A percentile compares a stretch with the other conserved stretches of the same genome.
Conservation (phyloP, 37 sponge, comb jelly and placozoan species). For the Amphimedon queenslandica region DNA sequence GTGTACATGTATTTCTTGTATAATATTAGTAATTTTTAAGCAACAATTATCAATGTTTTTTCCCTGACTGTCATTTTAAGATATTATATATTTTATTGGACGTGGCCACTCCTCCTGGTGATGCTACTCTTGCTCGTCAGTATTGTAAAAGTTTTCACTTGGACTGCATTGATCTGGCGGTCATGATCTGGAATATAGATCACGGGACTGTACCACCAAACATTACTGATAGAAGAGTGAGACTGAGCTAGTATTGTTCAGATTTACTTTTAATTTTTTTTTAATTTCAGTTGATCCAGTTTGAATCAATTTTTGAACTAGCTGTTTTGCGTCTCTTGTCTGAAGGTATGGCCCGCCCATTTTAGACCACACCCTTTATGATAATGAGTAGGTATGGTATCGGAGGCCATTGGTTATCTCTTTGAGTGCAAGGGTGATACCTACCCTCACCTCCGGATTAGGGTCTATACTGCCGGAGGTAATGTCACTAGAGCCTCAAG, state of each 20-base stretch:
- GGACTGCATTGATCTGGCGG: background rate
- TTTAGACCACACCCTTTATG: background rate
- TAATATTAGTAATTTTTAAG: too few species aligned
- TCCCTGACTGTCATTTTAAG: too few species aligned
- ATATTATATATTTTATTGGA: background rate
- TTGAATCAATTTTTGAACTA: too few species aligned
- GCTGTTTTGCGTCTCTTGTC: background rate
- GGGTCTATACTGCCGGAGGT: background rate
- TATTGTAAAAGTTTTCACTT: background rate
- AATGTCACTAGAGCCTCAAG: background rate
- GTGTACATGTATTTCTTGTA: background rate
- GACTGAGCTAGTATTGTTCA: too few species aligned
- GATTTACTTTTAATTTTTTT: too few species aligned
- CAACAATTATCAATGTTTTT: too few species aligned
- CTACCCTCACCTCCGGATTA: background rate
- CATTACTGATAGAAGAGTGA: background rate
- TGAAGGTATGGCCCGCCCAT: background rate
- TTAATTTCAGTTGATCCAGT: too few species aligned
- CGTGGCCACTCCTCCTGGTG: slow-evolving; percentile 1
- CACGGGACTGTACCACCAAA: background rate
- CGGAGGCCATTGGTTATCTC: too few species aligned
- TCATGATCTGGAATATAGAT: background rate
- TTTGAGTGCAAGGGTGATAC: too few species aligned
- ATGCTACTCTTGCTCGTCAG: background rate
- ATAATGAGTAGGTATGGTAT: background rate